Evolutionary conservation across 2,113 vertebrate species (phyloP), one percentile per base, ranked within the genome.

Genomic region (Rhinopithecus roxellana): DNA sequence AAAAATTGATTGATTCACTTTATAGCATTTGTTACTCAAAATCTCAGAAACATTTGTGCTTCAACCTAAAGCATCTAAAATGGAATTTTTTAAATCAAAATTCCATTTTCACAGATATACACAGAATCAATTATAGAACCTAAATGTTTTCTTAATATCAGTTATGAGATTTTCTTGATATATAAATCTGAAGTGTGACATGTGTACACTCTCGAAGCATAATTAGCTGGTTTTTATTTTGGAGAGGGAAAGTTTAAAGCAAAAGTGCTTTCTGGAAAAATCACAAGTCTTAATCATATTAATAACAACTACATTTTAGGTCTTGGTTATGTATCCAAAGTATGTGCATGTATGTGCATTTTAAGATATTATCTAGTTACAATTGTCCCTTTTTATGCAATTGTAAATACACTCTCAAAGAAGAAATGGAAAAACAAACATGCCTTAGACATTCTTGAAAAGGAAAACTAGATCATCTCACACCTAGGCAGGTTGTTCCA

Each of bases 21-120:
- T 92, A 81, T 94, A 97, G n/a, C 1, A 43, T 94, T 64, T 64
- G 17, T 90, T 96, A 69, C 9, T 61, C 13, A 95, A 82, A 96
- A 93, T 77, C n/a, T 77, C 75, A 93, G 64, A 88, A 95, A 94
- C 97, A 97, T 45, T 30, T 91, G 43, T 88, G n/a, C n/a, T 94
- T 98, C 97, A 90, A 98, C 85, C 95, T 97, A 97, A 74, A 97
- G 13, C 22, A 78, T 72, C 55, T 83, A 95, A 95, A 97, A 43
- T 25, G 48, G 4, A 52, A 43, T 9, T n/a, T 93, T 93, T 97
- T 97, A 84, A 18, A 86, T 55, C 11, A 96, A 16, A 95, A 85
- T 97, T 75, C 17, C 69, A n/a, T 52, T 93, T 94, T 79, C 93
- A 92, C 40, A 90, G 43, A 75, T 81, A 90, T n/a, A 70, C 0